Evolutionary conservation across 2,113 vertebrate species (phyloP), one percentile per base, ranked within the genome.

Genomic region (Cinclus cinclus): DNA sequence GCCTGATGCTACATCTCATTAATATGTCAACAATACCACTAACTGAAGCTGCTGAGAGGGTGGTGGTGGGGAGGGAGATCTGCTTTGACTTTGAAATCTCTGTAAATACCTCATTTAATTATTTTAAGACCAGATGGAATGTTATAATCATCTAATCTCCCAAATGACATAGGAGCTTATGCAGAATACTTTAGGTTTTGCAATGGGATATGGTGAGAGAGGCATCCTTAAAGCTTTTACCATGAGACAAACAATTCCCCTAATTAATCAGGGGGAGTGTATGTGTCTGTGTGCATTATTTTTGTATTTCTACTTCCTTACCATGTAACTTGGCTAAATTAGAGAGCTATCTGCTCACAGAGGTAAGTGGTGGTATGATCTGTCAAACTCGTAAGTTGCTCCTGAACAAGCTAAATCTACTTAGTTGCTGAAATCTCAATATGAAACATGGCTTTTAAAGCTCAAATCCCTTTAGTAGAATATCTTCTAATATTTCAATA

Each of bases 61-160:
- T 25, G 50, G 46, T 9, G 27, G 35, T 44, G 13, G 19, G 25
- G 13, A 35, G 24, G 10, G 23, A 63, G 42, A 87, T 68, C 52
- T 0, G 0, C 62, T 78, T 70, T 82, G 60, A 83, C 64, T 93
- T 84, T 93, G 90, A 93, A 93, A 79, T 80, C 70, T 91, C 90
- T 62, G 15, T 83, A 93, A 91, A 93, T 79, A 92, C 7, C 53
- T 92, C 39, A 70, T 81, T 74, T 94, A 83, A 85, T 90, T 93
- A 91, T 75, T 96, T 91, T 78, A 87, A 87, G 52, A 69, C 30
- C 59, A 87, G 50, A 82, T 2, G 1, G 33, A 94, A 65, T 41
- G 56, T 65, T 92, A 88, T 53, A 58, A 85, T 62, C 21, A 58
- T 73, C 58, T 85, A 78, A 83, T 87, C 64, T 91, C 56, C 55